Base-by-base conservation (phyloP, 35 echinoderm and acorn worm genomes). In the Acanthaster planci region DNA sequence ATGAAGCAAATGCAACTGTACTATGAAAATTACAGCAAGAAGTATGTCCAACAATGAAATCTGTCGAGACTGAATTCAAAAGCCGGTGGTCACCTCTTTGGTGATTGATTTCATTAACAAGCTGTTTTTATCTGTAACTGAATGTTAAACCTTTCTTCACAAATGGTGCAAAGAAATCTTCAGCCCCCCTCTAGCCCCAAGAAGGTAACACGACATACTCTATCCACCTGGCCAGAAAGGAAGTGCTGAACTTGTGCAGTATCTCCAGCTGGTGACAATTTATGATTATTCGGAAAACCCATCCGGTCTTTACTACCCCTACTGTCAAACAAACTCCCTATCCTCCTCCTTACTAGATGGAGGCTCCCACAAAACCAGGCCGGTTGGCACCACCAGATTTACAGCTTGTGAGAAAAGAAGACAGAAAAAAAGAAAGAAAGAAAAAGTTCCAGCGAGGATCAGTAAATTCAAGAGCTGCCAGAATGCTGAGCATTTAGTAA, bases 261-360 rank as follows among this genome's bases (percentile, higher is more conserved):
- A 26, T n/a, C 0, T 72, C 26, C 10, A 1, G 34, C 26, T 9
- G 14, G 23, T 26, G 26, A 72, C 7, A 72, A 72, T 72, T 72
- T 72, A 72, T 29, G 29, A 34, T 31, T 72, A 34, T 31, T 26
- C 18, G 14, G 14, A 10, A 16, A 72, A 31, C 7, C 23, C 29
- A 18, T 59, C 0, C 19, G 26, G 30, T 72, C 23, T 14, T 72
- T 26, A 72, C 34, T 10, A 34, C 26, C 14, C 34, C 64, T 29
- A 72, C 64, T 72, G 22, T 72, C 64, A 72, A 72, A 47, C 64
- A 72, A 72, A 72, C 34, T n/a, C n/a, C n/a, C n/a, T n/a, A n/a
- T n/a, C n/a, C n/a, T n/a, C n/a, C n/a, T n/a, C n/a, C n/a, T n/a
- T n/a, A n/a, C n/a, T n/a, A n/a, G 26, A 10, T 30, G 23, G 14